Conservation (phyloP, 2,113 vertebrate genomes). For the Rattus rattus region DNA sequence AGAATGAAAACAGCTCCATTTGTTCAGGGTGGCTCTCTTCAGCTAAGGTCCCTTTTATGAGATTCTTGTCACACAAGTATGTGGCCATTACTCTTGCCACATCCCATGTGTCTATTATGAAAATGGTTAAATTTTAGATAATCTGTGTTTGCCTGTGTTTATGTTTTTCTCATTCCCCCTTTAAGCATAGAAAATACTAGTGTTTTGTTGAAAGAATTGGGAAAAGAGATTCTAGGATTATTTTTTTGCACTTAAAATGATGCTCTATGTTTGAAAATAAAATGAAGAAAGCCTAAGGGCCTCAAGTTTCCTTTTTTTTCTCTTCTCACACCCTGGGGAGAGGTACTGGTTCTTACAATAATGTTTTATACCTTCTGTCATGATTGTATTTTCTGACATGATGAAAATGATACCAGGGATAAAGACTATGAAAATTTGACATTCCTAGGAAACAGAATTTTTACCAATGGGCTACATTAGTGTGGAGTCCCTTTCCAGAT, state of each 20-base stretch:
- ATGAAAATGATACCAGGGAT: not conserved
- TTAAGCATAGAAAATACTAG: constrained; percentile 23
- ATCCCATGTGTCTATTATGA: not conserved
- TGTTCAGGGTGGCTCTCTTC: not conserved
- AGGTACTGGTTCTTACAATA: not conserved
- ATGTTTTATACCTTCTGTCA: constrained; percentile 40
- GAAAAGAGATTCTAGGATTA: not conserved
- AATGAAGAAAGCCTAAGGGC: not conserved
- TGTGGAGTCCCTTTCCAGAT: not conserved
- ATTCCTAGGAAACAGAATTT: constrained; percentile 46
- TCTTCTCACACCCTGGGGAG: not conserved
- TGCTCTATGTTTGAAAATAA: not conserved
- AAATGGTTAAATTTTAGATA: constrained; percentile 33
- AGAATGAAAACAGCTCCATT: not conserved
- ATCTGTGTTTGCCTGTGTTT: not conserved
- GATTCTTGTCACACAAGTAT: not conserved
- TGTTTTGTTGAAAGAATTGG: not conserved
- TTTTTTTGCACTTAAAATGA: not conserved
- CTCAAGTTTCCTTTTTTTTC: constrained; percentile 30
- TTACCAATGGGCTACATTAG: constrained; percentile 46
- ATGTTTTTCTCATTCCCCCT: not conserved
- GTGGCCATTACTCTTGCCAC: not conserved
- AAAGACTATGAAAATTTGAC: constrained; percentile 9
- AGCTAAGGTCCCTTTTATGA: not conserved
- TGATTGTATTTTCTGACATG: constrained; percentile 36